Percentiles rank a stretch among this genome's conserved stretches.
Conservation (phyloP, 1,140 invertebrate species). For the Calephelis virginiensis region DNA sequence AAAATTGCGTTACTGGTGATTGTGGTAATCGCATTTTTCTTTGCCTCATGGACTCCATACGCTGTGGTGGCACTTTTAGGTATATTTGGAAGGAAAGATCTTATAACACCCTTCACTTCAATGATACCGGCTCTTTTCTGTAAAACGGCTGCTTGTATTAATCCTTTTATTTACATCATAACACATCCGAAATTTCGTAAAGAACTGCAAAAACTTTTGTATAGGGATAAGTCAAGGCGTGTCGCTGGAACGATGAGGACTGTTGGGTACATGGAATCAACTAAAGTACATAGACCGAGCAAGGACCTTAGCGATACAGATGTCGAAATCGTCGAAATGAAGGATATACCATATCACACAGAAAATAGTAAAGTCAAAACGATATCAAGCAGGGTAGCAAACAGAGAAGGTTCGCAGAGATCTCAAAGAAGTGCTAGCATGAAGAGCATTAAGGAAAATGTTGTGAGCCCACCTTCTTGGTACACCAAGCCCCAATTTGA, state of each 20-base stretch:
- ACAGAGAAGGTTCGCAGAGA: conserved; percentile 56
- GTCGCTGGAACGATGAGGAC: conserved; percentile 62
- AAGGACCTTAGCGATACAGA: conserved; percentile 69
- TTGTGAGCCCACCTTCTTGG: conserved; percentile 72
- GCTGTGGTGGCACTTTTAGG: conserved; percentile 85
- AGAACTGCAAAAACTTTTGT: conserved; percentile 76
- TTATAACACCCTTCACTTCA: conserved; percentile 83
- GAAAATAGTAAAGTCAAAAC: conserved; percentile 43
- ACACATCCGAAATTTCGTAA: conserved; percentile 84
- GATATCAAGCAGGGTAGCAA: conserved; percentile 53
- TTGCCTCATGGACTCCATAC: conserved; percentile 88
- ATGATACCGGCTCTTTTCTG: conserved; percentile 88
- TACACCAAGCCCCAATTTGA: conserved; percentile 69
- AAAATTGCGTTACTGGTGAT: conserved; percentile 83
- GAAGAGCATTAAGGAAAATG: conserved; percentile 62
- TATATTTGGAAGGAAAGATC: conserved; percentile 81
- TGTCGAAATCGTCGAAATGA: conserved; percentile 74
- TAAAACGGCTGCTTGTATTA: conserved; percentile 86
- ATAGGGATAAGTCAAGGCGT: conserved; percentile 58
- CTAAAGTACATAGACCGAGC: conserved; percentile 51
- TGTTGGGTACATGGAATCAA: conserved; percentile 47
- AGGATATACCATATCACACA: conserved; percentile 63
- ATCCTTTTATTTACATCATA: conserved; percentile 87
- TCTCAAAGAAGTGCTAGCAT: conserved; percentile 57
- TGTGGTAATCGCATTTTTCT: conserved; percentile 84